Evolutionary conservation across 2,797 vertebrate genomes (phyloP), one percentile per base, ranked within the genome.

Genomic region (Ptychadena robeensis): DNA sequence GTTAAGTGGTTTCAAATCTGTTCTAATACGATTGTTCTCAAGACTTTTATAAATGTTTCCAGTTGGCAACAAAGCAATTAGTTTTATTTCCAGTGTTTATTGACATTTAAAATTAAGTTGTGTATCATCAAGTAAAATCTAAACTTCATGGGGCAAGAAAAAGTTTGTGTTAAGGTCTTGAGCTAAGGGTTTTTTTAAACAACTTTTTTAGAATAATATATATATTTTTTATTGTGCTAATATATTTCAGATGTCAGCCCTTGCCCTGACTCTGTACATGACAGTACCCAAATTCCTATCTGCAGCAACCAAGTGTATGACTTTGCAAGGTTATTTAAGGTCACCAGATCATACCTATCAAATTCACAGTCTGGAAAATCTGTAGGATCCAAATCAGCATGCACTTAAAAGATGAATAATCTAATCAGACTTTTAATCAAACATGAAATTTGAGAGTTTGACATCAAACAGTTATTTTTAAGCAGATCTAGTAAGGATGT

Each of bases 311-410:
- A 80, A 64, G 71, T 70, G 64, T 75, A 37, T 74, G 64, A 80
- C 32, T 80, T 74, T 75, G 34, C 64, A 85, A 73, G 82, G 82
- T 85, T 85, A 85, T 85, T 85, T 85, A 85, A 85, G 82, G 82
- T 85, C 82, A 85, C 65, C 18, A 85, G 59, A 85, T 79, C 82
- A 83, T 83, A 79, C 48, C 82, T 85, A 80, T 79, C 71, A 85
- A 85, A 73, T 74, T 69, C 28, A 61, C 59, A 80, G 64, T 35
- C 25, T 61, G 61, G 70, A 12, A 73, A 63, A 79, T 40, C 76
- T 73, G 48, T 79, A n/a, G 44, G 63, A 66, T n/a, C 40, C 53
- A 85, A 64, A 73, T 67, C 28, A 63, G 38, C 63, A 74, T 78
- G 61, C 59, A 59, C 18, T 57, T n/a, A 28, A 68, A 2, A n/a